These are phyloP conservation scores for Egretta garzetta DNA, from an alignment of 2,113 vertebrate genomes.

Conservation along the genomic window DNA sequence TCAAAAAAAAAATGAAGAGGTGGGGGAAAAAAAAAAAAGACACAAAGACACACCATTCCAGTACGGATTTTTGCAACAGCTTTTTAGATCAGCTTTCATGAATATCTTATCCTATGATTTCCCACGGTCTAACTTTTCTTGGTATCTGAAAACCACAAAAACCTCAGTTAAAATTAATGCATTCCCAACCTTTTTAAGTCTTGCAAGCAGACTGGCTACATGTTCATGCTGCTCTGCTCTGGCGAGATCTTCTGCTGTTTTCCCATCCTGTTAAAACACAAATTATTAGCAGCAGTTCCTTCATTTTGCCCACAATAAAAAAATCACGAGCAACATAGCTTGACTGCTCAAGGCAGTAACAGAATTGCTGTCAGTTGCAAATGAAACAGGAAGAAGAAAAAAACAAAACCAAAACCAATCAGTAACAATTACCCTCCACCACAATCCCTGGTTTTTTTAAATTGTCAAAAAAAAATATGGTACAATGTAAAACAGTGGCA, in stretches of 20 bases:
- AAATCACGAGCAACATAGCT: background rate
- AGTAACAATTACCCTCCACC: background rate
- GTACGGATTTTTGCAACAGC: background rate
- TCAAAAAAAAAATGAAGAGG: background rate
- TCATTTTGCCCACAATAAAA: background rate
- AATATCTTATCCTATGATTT: background rate
- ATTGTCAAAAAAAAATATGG: background rate
- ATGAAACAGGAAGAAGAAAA: background rate
- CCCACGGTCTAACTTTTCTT: background rate
- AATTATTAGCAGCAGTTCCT: background rate
- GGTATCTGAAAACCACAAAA: background rate
- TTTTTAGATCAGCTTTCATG: background rate
- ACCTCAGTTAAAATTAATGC: background rate
- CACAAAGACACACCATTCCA: background rate
- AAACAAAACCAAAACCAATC: background rate
- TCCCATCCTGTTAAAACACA: constrained; percentile 86
- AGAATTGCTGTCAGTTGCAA: background rate
- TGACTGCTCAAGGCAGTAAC: background rate
- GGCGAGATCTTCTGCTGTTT: constrained; percentile 92
- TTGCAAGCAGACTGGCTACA: constrained; percentile 84
- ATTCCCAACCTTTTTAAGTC: constrained; percentile 89
- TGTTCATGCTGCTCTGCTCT: constrained; percentile 86
- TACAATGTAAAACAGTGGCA: background rate
- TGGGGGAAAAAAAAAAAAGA: too few relatives aligned
- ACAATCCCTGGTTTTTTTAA: background rate